These are phyloP conservation scores for Camelus dromedarius DNA, from an alignment of 2,113 vertebrate species.

Conservation along the genomic window DNA sequence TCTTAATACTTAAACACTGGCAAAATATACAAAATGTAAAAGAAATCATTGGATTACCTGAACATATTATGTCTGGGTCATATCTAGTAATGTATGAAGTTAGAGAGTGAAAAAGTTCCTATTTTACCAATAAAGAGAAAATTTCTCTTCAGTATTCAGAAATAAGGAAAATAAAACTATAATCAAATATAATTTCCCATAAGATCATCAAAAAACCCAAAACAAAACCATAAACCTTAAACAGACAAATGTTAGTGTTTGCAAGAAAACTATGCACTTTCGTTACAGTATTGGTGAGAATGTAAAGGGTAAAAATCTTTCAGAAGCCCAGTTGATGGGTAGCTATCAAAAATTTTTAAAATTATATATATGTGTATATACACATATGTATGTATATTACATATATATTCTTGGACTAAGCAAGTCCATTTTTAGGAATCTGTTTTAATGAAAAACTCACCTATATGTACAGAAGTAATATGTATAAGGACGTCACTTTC, in stretches of 20 bases:
- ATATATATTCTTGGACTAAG: neutral
- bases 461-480: neutral
- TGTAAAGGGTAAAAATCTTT: neutral
- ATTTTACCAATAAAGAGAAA: neutral
- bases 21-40: slow-evolving; percentile 6
- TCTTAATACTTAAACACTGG: neutral
- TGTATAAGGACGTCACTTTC: neutral
- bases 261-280: neutral
- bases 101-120: neutral
- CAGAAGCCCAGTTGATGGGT: neutral
- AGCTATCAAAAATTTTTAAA: neutral
- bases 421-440: neutral
- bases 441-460: neutral
- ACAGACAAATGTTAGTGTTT: neutral
- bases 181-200: slow-evolving; percentile 1
- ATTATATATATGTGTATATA: neutral
- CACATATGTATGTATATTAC: neutral
- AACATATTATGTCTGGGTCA: neutral
- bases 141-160: neutral
- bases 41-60: neutral
- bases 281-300: neutral
- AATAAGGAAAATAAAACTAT: neutral
- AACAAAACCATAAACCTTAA: neutral
- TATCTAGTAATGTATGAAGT: neutral
- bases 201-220: neutral